Conservation (phyloP, 2,797 vertebrate species). For the Sebastes itinus region DNA sequence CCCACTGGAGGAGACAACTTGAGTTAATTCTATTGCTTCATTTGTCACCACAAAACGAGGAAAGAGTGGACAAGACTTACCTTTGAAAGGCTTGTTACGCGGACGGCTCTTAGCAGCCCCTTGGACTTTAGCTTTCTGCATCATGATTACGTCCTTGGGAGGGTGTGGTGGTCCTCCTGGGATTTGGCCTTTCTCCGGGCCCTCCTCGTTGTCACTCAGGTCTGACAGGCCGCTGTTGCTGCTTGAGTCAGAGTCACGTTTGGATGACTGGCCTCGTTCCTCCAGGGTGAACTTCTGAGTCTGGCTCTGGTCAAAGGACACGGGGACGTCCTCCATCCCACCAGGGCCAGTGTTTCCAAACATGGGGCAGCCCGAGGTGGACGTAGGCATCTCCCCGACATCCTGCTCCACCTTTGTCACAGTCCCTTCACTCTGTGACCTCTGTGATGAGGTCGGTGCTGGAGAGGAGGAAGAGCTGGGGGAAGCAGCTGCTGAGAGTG, state of each 20-base stretch:
- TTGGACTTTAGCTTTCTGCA: constrained; percentile 90
- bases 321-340: constrained; percentile 79
- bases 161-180: constrained; percentile 84
- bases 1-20: constrained; percentile 83
- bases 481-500: constrained; percentile 65
- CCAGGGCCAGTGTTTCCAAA: constrained; percentile 73
- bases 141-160: constrained; percentile 78
- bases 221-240: constrained; percentile 98
- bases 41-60: neutral
- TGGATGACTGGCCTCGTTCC: constrained; percentile 90
- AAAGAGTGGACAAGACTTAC: constrained; percentile 68
- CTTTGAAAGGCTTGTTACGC: constrained; percentile 95
- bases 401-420: constrained; percentile 84
- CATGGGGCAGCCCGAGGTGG: constrained; percentile 76
- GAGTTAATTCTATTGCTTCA: neutral
- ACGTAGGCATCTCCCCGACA: constrained; percentile 82
- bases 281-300: constrained; percentile 94
- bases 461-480: constrained; percentile 74
- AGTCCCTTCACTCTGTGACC: constrained; percentile 80
- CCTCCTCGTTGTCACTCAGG: constrained; percentile 95
- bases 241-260: constrained; percentile 95
- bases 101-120: constrained; percentile 90
- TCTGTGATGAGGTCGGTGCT: constrained; percentile 76
- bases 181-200: constrained; percentile 85
- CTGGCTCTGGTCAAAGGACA: constrained; percentile 88